Conservation (phyloP, 2,888 invertebrate species). For the Scotopteryx bipunctaria region DNA sequence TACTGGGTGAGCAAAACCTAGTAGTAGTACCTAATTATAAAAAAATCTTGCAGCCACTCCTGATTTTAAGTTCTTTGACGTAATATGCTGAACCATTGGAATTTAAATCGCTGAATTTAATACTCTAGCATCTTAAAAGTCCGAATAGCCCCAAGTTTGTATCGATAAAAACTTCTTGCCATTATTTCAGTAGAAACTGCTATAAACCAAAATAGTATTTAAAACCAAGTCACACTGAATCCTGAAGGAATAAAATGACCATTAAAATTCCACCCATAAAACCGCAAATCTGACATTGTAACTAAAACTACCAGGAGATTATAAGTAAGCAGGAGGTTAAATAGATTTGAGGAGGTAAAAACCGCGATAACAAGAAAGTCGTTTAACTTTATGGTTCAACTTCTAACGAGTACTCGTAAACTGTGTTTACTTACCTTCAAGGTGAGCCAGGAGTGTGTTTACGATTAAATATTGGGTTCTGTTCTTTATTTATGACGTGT, state of each 20-base stretch:
- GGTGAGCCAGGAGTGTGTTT: constrained; percentile 44
- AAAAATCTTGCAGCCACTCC: no score
- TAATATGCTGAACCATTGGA: no score
- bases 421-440: constrained; percentile 71
- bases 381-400: constrained; percentile 73
- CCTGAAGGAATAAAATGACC: constrained; percentile 19
- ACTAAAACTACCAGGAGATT: constrained; percentile 58
- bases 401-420: constrained; percentile 79
- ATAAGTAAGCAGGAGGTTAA: constrained; percentile 64
- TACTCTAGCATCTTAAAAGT: no score
- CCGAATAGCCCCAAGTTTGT: no score
- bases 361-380: constrained; percentile 64
- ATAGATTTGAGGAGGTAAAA: constrained; percentile 68
- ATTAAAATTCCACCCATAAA: constrained; percentile 31
- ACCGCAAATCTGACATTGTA: constrained; percentile 34
- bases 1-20: no score
- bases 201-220: neutral
- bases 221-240: constrained; percentile 3
- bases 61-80: no score
- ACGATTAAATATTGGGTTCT: constrained; percentile 17
- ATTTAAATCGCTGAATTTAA: no score
- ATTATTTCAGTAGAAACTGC: neutral
- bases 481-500: neutral
- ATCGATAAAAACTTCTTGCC: neutral
- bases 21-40: no score